phyloP scores from a whole-genome alignment of 2,888 invertebrate genomes.

The Ophion ventricosus region DNA sequence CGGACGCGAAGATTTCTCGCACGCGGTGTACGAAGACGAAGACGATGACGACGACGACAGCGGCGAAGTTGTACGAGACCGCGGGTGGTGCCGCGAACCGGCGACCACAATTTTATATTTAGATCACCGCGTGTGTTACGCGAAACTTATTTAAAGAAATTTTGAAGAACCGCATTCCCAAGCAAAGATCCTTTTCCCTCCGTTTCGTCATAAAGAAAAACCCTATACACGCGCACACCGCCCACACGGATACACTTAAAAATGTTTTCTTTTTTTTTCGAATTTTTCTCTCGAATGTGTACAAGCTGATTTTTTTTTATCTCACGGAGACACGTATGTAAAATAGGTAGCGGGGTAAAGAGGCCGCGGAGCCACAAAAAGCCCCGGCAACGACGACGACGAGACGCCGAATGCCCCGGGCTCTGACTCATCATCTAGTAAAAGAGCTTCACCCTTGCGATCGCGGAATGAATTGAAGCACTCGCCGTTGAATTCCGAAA shows the following conservation, averaged over 20 bases:
- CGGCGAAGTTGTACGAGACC: slow-evolving; percentile 37
- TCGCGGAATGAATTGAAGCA: slow-evolving; percentile 19
- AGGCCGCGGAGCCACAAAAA: slow-evolving; percentile 63
- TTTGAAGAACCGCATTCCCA: slow-evolving; percentile 58
- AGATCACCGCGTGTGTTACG: slow-evolving; percentile 78
- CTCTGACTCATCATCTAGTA: slow-evolving; percentile 66
- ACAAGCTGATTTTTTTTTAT: slow-evolving; percentile 24
- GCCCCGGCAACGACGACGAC: slow-evolving; percentile 57
- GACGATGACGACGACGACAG: slow-evolving; percentile 27
- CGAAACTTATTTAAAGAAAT: slow-evolving; percentile 81
- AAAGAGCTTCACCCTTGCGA: slow-evolving; percentile 47
- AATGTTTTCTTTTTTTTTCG: slow-evolving; percentile 34
- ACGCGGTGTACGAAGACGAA: slow-evolving; percentile 31
- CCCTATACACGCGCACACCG: background rate
- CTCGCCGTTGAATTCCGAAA: background rate
- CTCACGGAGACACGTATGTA: background rate
- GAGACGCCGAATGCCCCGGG: slow-evolving; percentile 53
- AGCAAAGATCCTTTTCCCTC: slow-evolving; percentile 47
- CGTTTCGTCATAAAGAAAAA: slow-evolving; percentile 6
- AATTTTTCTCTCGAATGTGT: slow-evolving; percentile 4
- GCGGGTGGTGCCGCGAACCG: slow-evolving; percentile 69
- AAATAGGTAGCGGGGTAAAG: slow-evolving; percentile 26
- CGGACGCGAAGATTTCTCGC: slow-evolving; percentile 39
- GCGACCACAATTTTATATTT: slow-evolving; percentile 78
- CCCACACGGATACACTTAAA: background rate